Evolutionary conservation across 2,113 vertebrate genomes (phyloP), one percentile per base, ranked within the genome.

Genomic region (Labeo rohita): DNA sequence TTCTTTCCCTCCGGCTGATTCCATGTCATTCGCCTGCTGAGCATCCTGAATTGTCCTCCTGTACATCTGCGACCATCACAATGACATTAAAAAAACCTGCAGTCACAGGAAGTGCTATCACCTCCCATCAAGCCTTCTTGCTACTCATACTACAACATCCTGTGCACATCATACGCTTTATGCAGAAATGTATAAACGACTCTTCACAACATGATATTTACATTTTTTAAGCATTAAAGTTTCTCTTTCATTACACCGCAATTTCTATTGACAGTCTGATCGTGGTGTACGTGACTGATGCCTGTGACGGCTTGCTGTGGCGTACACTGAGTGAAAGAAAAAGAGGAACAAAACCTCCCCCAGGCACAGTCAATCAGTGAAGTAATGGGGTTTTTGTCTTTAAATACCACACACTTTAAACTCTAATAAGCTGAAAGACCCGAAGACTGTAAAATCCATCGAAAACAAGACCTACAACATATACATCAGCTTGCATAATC

Each of bases 21-120:
- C 23, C 3, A 61, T 82, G 47, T 82, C 49, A 82, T 52, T 21
- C 23, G 34, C 80, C 65, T 82, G 80, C 80, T 82, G 80, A 65
- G 79, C 45, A 66, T 81, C 61, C 79, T 81, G 61, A 82, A 70
- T 50, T 52, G 43, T 70, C 16, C 28, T 9, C 15, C 63, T 52
- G 63, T 18, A 54, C 63, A 70, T 82, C 80, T 82, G 80, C 16
- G 2, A 52, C 59, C 45, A 52, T 70, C 63, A 82, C 80, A 82
- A 82, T 39, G 47, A 52, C 61, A 70, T 52, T 5, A 82, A 82
- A 82, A 61, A 82, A 82, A 52, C 9, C 18, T 54, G 23, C 45
- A 34, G 79, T 47, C 5, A 21, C 80, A 82, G 63, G 80, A 82
- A 70, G 28, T 82, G 3, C 63, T 36, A 18, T 52, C 45, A 82